phyloP scores from a whole-genome alignment of 2,888 invertebrate species.

The Sarcophaga subvicina region DNA sequence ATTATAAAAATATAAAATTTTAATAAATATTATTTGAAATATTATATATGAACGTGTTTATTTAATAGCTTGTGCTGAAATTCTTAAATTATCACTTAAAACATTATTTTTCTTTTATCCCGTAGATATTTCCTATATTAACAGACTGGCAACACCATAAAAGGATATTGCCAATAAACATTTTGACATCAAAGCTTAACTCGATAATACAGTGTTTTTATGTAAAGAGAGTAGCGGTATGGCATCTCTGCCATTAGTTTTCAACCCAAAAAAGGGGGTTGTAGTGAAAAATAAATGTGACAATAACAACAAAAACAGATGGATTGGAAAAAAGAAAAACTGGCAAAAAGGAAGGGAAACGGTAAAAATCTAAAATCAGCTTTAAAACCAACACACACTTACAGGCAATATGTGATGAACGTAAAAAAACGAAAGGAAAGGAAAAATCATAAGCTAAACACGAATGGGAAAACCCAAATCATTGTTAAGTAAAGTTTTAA shows the following conservation, averaged over 20 bases:
- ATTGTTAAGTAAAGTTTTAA: constrained; percentile 51
- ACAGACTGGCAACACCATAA: neutral
- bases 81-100: neutral
- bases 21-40: neutral
- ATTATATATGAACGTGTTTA: neutral
- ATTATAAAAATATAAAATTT: neutral
- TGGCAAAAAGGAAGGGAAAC: constrained; percentile 27
- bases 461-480: neutral
- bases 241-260: neutral
- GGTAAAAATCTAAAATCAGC: constrained; percentile 50
- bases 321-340: constrained; percentile 59
- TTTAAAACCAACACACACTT: constrained; percentile 7
- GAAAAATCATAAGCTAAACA: constrained; percentile 46
- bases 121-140: neutral
- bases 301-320: constrained; percentile 60
- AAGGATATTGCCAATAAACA: neutral
- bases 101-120: neutral
- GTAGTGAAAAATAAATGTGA: constrained; percentile 4
- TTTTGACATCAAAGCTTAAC: neutral
- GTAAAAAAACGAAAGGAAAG: neutral
- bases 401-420: constrained; percentile 16
- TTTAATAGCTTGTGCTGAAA: neutral
- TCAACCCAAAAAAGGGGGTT: constrained; percentile 51
- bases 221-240: neutral
- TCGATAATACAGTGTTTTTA: constrained; percentile 9